Conservation (phyloP, 2,113 vertebrate genomes). For the Perca flavescens region DNA sequence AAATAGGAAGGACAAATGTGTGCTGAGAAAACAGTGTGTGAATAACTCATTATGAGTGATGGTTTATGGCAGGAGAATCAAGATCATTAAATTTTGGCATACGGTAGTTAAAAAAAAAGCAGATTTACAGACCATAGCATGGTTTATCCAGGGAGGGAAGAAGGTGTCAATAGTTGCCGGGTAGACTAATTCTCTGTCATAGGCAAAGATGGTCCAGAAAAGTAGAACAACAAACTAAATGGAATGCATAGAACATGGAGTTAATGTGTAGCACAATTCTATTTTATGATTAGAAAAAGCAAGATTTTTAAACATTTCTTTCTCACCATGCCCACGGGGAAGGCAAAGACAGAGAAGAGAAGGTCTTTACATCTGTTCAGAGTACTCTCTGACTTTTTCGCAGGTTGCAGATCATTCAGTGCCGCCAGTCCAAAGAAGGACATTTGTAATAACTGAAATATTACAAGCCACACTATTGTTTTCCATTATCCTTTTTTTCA, state of each 20-base stretch:
- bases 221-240: slow-evolving; percentile 87
- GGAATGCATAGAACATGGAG: slow-evolving; percentile 39
- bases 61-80: not conserved
- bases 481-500: not conserved
- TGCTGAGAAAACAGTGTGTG: slow-evolving; percentile 72
- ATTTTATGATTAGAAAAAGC: not conserved
- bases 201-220: slow-evolving; percentile 90
- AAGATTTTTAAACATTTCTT: not conserved
- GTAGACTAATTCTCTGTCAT: slow-evolving; percentile 90
- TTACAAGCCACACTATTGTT: slow-evolving; percentile 1
- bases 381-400: slow-evolving; percentile 23
- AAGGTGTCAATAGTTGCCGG: slow-evolving; percentile 86
- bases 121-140: slow-evolving; percentile 87
- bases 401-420: slow-evolving; percentile 72
- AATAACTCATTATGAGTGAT: not conserved
- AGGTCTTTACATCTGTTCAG: slow-evolving; percentile 75
- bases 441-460: slow-evolving; percentile 82
- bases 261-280: not conserved
- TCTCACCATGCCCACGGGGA: slow-evolving; percentile 84
- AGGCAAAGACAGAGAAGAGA: slow-evolving; percentile 81
- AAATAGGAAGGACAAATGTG: slow-evolving; percentile 78
- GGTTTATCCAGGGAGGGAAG: slow-evolving; percentile 91
- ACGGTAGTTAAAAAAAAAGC: not conserved
- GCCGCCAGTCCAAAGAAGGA: slow-evolving; percentile 79
- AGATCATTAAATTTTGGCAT: not conserved